These are phyloP conservation scores for Enteromius mattozi DNA, from an alignment of 2,797 vertebrate genomes.

Conservation along the genomic window DNA sequence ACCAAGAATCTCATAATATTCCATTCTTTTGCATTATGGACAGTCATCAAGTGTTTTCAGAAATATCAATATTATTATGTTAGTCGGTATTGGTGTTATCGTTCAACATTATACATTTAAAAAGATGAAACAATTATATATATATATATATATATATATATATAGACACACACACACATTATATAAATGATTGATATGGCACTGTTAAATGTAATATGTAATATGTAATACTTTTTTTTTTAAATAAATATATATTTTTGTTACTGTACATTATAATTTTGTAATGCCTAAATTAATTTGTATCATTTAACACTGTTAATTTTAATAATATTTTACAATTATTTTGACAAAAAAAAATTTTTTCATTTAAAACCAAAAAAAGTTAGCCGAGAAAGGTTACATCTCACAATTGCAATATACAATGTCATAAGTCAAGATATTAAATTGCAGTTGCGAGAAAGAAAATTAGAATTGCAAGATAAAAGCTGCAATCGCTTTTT, in stretches of 20 bases:
- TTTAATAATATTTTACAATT: background rate
- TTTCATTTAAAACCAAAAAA: background rate
- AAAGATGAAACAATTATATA: too few relatives aligned
- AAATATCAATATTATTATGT: background rate
- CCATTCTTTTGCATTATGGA: background rate
- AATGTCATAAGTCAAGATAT: background rate
- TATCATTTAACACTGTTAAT: background rate
- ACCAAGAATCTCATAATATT: constrained; percentile 6
- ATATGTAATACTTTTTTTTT: background rate
- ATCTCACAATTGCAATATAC: background rate
- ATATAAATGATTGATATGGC: background rate
- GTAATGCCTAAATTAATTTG: background rate
- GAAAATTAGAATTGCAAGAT: background rate
- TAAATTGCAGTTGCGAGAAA: background rate
- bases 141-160: background rate
- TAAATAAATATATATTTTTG: background rate
- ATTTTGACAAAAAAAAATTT: background rate
- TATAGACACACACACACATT: background rate
- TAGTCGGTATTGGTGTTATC: background rate
- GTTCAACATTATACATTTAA: background rate
- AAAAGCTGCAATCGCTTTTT: background rate
- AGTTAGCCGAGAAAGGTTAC: background rate
- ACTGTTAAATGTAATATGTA: background rate
- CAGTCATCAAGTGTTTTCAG: background rate
- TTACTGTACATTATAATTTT: background rate